Evolutionary conservation across 2,113 vertebrate genomes (phyloP), one percentile per base, ranked within the genome.

Genomic region (Brienomyrus brachyistius): DNA sequence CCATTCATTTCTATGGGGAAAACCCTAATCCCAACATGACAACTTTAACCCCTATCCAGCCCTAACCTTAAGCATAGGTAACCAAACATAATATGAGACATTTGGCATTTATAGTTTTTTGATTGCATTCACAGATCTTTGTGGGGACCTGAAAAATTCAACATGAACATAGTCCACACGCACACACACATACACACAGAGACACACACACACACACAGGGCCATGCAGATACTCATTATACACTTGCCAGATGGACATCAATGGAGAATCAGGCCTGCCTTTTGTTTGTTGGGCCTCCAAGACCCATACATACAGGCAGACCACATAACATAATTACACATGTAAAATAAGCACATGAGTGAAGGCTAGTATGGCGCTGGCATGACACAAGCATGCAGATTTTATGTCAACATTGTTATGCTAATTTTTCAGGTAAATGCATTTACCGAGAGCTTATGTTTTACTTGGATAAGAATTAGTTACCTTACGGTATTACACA

Each of bases 261-360:
- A 90, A 93, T 93, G 86, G 94, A 94, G 93, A 94, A 92, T 50
- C 91, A 93, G 92, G 93, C 93, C 90, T 92, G 93, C 92, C 93
- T 92, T 91, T 93, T 92, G 92, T 91, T 94, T 93, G 92, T 92
- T 89, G 86, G 90, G 90, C 93, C 92, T 91, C 91, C 86, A 91
- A 92, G 94, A 92, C 91, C 91, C 91, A 94, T 94, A 93, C 94
- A 94, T 92, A 93, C 93, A 93, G 95, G 94, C 94, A 93, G 91
- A 94, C 94, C 95, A 96, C 96, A 95, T 94, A 94, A 91, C 90
- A 90, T 94, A 95, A 95, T 96, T 95, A 94, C 91, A 90, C 89
- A 88, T 89, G 89, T 89, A 92, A 90, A 74, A 90, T 89, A 91
- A 89, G 74, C 52, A 56, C 77, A 84, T 50, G 51, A 91, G 52